Conservation (phyloP, 2,888 invertebrate species). For the Piscicola geometra region DNA sequence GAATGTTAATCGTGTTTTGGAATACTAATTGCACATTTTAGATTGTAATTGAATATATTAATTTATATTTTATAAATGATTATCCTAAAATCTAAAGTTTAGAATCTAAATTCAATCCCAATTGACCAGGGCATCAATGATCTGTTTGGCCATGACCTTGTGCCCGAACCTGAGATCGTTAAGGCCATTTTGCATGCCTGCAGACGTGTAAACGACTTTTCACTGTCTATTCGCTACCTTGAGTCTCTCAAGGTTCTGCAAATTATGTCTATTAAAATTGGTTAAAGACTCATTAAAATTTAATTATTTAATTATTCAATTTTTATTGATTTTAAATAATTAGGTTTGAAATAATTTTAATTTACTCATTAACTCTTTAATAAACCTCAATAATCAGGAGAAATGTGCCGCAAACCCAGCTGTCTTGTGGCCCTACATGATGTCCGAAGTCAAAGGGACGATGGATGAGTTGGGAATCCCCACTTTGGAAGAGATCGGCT, state of each 20-base stretch:
- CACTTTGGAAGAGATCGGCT: constrained; percentile 91
- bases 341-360: too few relatives aligned
- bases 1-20: too few relatives aligned
- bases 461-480: constrained; percentile 85
- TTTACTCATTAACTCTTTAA: too few relatives aligned
- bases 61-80: too few relatives aligned
- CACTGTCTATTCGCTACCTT: constrained; percentile 83
- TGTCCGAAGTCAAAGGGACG: constrained; percentile 80
- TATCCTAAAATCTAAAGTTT: too few relatives aligned
- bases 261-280: background rate
- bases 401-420: constrained; percentile 74
- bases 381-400: too few relatives aligned
- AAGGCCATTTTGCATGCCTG: constrained; percentile 82
- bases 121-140: constrained; percentile 49
- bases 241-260: constrained; percentile 72
- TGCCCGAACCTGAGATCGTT: constrained; percentile 86
- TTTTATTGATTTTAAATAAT: too few relatives aligned
- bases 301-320: too few relatives aligned
- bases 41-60: too few relatives aligned
- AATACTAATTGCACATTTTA: too few relatives aligned
- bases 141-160: constrained; percentile 78
- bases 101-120: too few relatives aligned
- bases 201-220: constrained; percentile 86
- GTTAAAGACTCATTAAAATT: too few relatives aligned
- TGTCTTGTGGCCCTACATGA: constrained; percentile 60